These are phyloP conservation scores for Synergus japonicus DNA, from an alignment of 2,888 invertebrate genomes.

Conservation along the genomic window DNA sequence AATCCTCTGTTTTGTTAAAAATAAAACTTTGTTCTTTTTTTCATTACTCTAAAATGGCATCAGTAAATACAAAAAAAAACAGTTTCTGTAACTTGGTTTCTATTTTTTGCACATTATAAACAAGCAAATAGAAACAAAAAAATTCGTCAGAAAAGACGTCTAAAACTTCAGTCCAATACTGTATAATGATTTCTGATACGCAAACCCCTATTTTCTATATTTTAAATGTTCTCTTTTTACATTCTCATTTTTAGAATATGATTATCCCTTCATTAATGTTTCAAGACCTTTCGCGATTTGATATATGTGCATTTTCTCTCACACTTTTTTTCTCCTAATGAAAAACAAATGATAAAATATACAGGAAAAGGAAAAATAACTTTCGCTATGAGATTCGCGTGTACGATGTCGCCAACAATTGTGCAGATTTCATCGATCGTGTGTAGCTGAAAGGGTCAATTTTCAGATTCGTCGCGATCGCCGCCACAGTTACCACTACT, in stretches of 20 bases:
- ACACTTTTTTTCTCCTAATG: conserved; percentile 10
- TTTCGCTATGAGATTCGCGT: not conserved
- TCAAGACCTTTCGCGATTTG: not conserved
- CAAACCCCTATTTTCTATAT: not conserved
- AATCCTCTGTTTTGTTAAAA: no score
- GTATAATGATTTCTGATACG: no score
- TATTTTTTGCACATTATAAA: no score
- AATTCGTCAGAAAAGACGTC: no score
- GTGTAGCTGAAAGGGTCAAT: conserved; percentile 6
- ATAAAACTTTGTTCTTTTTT: no score
- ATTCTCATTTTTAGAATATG: not conserved
- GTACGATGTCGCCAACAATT: conserved; percentile 18
- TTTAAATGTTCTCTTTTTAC: not conserved
- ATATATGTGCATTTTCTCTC: not conserved
- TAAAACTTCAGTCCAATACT: no score
- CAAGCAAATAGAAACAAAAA: no score
- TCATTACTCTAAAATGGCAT: no score
- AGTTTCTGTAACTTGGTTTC: no score
- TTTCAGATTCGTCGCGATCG: conserved; percentile 22
- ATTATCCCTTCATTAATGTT: not conserved
- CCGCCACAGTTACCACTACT: not conserved
- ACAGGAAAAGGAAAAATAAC: not conserved
- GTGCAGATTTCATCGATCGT: conserved; percentile 18
- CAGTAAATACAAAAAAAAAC: no score
- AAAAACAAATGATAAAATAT: not conserved